Conservation (phyloP, 2,113 vertebrate genomes). For the Sphaerodactylus townsendi region DNA sequence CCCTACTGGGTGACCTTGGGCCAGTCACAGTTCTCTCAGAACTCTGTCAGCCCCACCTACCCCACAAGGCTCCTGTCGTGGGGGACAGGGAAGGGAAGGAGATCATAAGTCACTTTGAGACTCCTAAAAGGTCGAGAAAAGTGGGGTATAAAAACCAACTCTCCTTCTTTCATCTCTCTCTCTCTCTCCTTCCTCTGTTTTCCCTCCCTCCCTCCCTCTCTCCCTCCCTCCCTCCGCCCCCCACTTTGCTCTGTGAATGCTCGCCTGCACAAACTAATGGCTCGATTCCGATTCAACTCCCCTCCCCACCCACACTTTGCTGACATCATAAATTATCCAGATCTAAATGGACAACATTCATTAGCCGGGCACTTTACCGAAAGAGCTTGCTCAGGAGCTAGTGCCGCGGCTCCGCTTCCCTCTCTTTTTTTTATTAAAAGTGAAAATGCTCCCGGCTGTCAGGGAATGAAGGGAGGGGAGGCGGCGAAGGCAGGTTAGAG, state of each 20-base stretch:
- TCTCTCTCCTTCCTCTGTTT: neutral
- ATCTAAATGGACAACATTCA: slow-evolving; percentile 73
- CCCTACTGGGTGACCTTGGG: too few relatives aligned
- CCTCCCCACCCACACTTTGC: slow-evolving; percentile 41
- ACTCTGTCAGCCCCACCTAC: too few relatives aligned
- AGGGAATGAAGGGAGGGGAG: slow-evolving; percentile 57
- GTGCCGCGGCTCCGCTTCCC: too few relatives aligned
- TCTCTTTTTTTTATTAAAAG: slow-evolving; percentile 84
- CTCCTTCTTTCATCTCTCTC: neutral
- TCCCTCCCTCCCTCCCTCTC: neutral
- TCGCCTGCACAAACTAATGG: slow-evolving; percentile 20
- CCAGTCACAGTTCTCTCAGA: too few relatives aligned
- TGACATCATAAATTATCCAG: slow-evolving; percentile 75
- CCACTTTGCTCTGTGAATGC: neutral
- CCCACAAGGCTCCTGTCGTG: too few relatives aligned
- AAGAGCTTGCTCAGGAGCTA: slow-evolving; percentile 65
- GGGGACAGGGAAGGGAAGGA: too few relatives aligned
- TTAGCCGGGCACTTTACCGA: slow-evolving; percentile 69
- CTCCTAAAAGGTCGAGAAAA: too few relatives aligned
- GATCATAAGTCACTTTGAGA: too few relatives aligned
- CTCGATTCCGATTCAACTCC: slow-evolving; percentile 39
- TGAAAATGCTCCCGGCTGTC: slow-evolving; percentile 88
- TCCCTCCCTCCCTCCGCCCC: rapidly evolving
- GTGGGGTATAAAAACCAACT: too few relatives aligned
- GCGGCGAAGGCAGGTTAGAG: slow-evolving; percentile 65